Base-by-base conservation (phyloP, 30 jellyfish, hydroid and myxozoan species). In the Aurelia sp. region DNA sequence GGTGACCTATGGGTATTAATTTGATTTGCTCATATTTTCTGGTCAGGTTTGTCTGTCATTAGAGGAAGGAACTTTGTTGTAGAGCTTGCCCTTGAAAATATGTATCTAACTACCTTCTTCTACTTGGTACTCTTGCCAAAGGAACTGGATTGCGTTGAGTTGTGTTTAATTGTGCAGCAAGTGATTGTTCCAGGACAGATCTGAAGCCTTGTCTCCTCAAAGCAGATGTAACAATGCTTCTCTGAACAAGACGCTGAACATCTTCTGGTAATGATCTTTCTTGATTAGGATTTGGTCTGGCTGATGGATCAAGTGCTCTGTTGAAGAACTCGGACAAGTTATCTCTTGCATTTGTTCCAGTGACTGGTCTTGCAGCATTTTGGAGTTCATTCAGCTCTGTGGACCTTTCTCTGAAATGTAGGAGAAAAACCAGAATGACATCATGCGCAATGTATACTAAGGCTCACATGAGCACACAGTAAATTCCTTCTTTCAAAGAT, bases 291-390 rank as follows among this genome's bases (percentile, higher is more conserved):
- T 31, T 86, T 10, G 76, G 74, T 15, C 20, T 59, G 48, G 79
- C 53, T 41, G 44, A 58, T 4, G 96, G 92, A 48, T 88, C 58
- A 11, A 63, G 41, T 21, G 91, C 94, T 51, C 97, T 57, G 63
- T 68, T 57, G 78, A 93, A 93, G 65, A 93, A 93, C 17, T 66
- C 78, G 0, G 87, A 85, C 64, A 93, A 63, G 59, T 67, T 93
- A 2, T 83, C 91, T 57, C 98, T 78, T 27, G 98, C 90, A 78
- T 74, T 63, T 31, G 97, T 71, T 6, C 97, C 97, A 53, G 98
- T 87, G 52, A 88, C 97, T 24, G 95, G 89, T 24, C 98, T 71
- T 51, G 94, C 88, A 15, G 91, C 88, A 59, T 72, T 91, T 59
- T 88, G 98, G 60, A 93, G 81, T 41, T 88, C 86, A 44, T 88